A percentile compares a stretch with the other conserved stretches of the same genome.
Conservation (phyloP, 2,888 invertebrate species). For the Nemotelus nigrinus region DNA sequence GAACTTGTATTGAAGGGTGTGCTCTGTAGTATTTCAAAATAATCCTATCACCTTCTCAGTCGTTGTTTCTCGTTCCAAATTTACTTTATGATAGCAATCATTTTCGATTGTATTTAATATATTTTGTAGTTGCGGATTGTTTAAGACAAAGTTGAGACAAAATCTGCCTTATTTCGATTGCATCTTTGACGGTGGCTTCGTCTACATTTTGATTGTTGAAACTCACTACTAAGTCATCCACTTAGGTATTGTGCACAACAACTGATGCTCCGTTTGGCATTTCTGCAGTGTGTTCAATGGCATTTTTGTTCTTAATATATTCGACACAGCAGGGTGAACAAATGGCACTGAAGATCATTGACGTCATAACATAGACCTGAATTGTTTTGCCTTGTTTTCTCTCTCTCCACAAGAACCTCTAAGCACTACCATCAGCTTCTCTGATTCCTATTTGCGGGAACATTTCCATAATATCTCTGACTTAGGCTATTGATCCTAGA, state of each 20-base stretch:
- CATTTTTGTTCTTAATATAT: constrained; percentile 9
- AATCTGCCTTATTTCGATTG: background rate
- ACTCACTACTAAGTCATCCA: constrained; percentile 3
- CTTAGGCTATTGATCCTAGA: constrained; percentile 1
- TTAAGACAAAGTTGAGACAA: background rate
- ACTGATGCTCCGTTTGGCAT: background rate
- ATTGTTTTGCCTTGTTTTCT: background rate
- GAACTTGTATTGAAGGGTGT: background rate
- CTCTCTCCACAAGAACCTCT: constrained; percentile 12
- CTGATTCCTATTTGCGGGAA: background rate
- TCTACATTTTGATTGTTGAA: background rate
- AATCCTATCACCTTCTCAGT: background rate
- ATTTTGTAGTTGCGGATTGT: background rate
- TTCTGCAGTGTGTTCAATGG: background rate
- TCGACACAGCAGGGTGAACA: constrained; percentile 11
- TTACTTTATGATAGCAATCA: background rate
- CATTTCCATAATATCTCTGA: background rate
- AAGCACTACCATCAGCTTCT: background rate
- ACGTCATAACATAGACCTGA: constrained; percentile 1
- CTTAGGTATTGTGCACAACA: background rate
- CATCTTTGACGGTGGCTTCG: background rate
- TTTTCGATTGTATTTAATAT: background rate
- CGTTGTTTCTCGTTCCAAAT: background rate
- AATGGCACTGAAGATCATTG: constrained; percentile 7
- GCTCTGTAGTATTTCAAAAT: background rate